A percentile compares a stretch with the other conserved stretches of the same genome.
phyloP scores from a whole-genome alignment of 1,140 invertebrate genomes.

The Hermetia illucens region DNA sequence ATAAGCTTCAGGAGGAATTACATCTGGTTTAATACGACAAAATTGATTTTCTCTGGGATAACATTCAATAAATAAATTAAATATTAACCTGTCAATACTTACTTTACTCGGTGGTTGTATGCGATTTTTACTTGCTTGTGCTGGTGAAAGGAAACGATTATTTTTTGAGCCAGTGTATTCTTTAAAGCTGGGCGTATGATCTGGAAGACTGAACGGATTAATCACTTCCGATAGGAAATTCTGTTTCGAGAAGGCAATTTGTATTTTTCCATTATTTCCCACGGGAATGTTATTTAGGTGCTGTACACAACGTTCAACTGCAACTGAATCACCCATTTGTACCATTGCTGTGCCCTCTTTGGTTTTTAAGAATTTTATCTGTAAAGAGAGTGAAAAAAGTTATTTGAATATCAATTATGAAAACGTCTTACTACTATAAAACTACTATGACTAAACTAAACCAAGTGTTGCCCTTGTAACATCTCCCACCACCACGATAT shows the following conservation, averaged over 20 bases:
- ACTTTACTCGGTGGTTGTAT: slow-evolving; percentile 82
- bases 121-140: slow-evolving; percentile 79
- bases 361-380: slow-evolving; percentile 97
- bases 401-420: no score
- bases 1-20: no score
- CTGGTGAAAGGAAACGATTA: slow-evolving; percentile 79
- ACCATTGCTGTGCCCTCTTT: slow-evolving; percentile 99
- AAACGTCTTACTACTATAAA: no score
- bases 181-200: slow-evolving; percentile 93
- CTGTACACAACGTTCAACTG: slow-evolving; percentile 85
- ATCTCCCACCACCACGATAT: no score
- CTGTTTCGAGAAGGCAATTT: slow-evolving; percentile 81
- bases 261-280: slow-evolving; percentile 45
- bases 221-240: slow-evolving; percentile 92
- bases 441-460: no score
- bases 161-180: slow-evolving; percentile 95
- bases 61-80: slow-evolving; percentile 7
- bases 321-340: slow-evolving; percentile 92
- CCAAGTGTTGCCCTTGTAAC: no score
- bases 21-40: no score
- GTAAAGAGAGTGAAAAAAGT: slow-evolving; percentile 20
- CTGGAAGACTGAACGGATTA: slow-evolving; percentile 87
- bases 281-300: slow-evolving; percentile 88
- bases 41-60: no score
- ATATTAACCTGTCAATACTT: slow-evolving; percentile 8